Evolutionary conservation across 2,113 vertebrate genomes (phyloP), one percentile per base, ranked within the genome.

Genomic region (Embiotoca jacksoni): DNA sequence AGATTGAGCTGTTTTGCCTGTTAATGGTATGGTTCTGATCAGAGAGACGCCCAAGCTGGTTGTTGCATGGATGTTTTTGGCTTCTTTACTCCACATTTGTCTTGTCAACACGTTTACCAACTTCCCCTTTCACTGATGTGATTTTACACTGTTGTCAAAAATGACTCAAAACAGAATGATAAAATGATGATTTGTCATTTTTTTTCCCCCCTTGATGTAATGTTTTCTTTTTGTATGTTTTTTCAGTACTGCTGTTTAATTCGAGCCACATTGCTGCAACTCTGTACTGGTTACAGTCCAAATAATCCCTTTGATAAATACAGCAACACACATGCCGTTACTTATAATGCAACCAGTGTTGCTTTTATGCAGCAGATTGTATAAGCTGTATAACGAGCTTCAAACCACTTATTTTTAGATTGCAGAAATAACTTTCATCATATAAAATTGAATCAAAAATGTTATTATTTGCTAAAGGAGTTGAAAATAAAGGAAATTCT

Each of bases 11-110:
- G 73, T 80, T 57, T 37, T 56, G 75, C 68, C 52, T 76, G 78
- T 44, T 75, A 72, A 74, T 69, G 5, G 81, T 67, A 70, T 85
- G 89, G 88, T 85, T 91, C 81, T 61, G 66, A 86, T 90, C 84
- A 92, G 52, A 3, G 50, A 58, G 52, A 33, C 39, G n/a, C 82
- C 67, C 81, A 87, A 71, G 72, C 49, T 65, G 59, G 62, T 88
- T 88, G 56, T 79, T 79, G 36, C 56, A 56, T 9, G 33, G 72
- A 78, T 85, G 78, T 72, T 80, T 74, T 82, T 86, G 84, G 78
- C 78, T n/a, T 74, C 55, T 30, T 6, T 11, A 14, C 70, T 75
- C 54, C 53, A 76, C 75, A 82, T 82, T 66, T 53, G 64, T 82
- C 81, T 84, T 92, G 74, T 91, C 84, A 86, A 75, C 81, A 78